Evolutionary conservation across 2,113 vertebrate genomes (phyloP), one percentile per base, ranked within the genome.

Genomic region (Anas platyrhynchos): DNA sequence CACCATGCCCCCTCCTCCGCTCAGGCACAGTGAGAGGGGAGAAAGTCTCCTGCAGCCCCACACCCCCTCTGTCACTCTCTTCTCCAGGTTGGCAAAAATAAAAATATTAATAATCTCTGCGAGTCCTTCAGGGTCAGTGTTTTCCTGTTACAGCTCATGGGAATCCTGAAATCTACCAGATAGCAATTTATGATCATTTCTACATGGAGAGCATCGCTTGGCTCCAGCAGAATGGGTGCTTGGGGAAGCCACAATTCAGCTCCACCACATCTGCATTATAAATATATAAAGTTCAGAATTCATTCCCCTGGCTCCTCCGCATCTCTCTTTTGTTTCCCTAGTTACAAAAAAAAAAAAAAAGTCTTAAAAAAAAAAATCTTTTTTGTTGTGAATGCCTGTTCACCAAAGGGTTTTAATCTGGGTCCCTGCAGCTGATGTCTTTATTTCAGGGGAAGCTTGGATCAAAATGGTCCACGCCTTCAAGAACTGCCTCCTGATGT

Each of bases 381-480:
- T 44, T 82, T 83, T 50, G 21, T 90, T 69, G 34, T 56, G 62
- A 83, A 72, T 75, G 23, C 23, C 0, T 0, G n/a, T 58, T 52
- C 77, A 77, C 67, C 0, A 0, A 2, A 91, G 52, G 34, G 20
- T 34, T 87, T 81, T 91, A 52, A 9, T 0, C 34, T 56, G 0
- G 0, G 20, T 78, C 65, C 41, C 36, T 66, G 11, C 0, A 0
- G 29, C 26, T 12, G 62, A 93, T 80, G 10, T 73, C 46, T 75
- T 62, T 88, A 67, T 66, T 54, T 46, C 16, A 58, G 38, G 16
- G 14, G 21, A 26, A 95, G n/a, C 14, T 7, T 8, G 7, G 43
- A 56, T 82, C 2, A 1, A 54, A 90, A 56, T 29, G 44, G 7
- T 54, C 83, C 59, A 5, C 27, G 77, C 66, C 72, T 88, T 82